A percentile compares a stretch with the other conserved stretches of the same genome.
Evolutionary conservation across 2,888 invertebrate species (phyloP).

Genomic region (Drosophila conformis): DNA sequence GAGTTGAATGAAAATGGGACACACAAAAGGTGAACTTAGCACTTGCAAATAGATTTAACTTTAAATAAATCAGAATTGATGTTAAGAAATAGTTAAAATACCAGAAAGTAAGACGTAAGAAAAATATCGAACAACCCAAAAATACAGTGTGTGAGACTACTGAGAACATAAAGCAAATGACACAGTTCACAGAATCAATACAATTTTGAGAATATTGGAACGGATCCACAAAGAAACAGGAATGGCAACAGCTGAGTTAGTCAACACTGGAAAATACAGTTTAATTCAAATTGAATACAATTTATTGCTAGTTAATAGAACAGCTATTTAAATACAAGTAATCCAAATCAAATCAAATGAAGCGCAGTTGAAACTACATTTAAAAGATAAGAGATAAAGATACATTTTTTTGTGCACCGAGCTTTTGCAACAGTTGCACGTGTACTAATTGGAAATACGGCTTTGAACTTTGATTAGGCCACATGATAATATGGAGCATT

Average conservation of each 20-base stretch:
- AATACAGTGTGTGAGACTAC: neutral
- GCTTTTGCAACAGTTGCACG: constrained; percentile 2
- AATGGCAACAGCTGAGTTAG: constrained; percentile 11
- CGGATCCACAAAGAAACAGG: neutral
- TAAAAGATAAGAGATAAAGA: neutral
- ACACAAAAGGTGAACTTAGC: neutral
- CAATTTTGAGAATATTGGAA: neutral
- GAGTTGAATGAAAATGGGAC: neutral
- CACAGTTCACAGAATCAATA: neutral
- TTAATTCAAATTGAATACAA: neutral
- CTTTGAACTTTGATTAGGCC: neutral
- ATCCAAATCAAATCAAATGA: neutral
- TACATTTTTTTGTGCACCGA: neutral
- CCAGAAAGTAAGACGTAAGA: neutral
- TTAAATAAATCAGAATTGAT: neutral
- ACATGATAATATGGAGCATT: neutral
- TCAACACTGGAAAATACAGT: constrained; percentile 9
- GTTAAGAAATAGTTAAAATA: neutral
- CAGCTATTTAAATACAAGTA: neutral
- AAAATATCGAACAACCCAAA: neutral
- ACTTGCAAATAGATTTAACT: neutral
- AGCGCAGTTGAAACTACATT: neutral
- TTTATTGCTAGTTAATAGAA: constrained; percentile 2
- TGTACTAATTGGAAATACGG: neutral
- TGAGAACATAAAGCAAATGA: neutral